Evolutionary conservation across 1,140 invertebrate genomes (phyloP).

Genomic region (Neodiprion lecontei): DNA sequence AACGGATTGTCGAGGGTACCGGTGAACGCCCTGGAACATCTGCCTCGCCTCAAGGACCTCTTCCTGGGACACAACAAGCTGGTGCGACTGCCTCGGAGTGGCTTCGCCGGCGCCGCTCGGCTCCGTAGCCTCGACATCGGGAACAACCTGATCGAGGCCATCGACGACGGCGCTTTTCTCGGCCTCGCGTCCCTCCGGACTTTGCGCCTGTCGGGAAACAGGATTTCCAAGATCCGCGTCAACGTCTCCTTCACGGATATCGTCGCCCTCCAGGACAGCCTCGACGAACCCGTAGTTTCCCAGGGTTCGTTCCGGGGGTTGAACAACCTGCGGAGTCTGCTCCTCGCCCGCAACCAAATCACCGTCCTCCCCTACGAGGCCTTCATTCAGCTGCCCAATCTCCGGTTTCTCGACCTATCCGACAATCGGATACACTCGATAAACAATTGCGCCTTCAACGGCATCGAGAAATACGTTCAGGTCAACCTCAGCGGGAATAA

Average conservation of each 20-base stretch:
- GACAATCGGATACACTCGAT: background rate
- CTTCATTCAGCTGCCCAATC: background rate
- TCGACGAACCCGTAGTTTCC: background rate
- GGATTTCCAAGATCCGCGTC: background rate
- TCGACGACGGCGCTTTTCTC: constrained; percentile 1
- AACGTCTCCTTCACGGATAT: background rate
- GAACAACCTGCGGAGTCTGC: background rate
- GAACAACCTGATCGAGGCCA: background rate
- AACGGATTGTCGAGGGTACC: background rate
- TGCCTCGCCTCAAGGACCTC: background rate
- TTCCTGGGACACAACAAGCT: background rate
- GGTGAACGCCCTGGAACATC: background rate
- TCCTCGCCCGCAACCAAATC: background rate
- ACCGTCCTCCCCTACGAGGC: background rate
- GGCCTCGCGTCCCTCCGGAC: background rate
- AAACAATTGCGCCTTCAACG: background rate
- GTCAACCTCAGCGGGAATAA: background rate
- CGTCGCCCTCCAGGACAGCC: background rate
- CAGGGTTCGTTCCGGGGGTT: background rate
- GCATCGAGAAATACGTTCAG: background rate
- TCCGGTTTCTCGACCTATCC: background rate
- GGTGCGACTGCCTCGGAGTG: background rate
- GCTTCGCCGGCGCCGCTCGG: background rate
- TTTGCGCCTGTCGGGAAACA: background rate
- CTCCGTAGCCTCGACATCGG: background rate